Conservation (phyloP, 2,888 invertebrate genomes). For the Nymphalis polychloros region DNA sequence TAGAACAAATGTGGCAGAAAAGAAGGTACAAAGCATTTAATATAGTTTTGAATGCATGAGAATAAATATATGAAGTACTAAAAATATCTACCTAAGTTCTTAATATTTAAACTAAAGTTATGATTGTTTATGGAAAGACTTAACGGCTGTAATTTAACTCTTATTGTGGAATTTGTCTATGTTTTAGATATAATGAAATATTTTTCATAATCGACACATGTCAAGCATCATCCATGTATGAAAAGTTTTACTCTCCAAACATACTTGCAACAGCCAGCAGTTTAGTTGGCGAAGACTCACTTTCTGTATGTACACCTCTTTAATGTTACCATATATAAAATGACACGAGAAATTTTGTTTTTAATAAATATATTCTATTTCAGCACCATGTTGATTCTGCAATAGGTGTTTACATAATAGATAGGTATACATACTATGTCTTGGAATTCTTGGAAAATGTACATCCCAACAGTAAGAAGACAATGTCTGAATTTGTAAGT, state of each 20-base stretch:
- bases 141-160: too few species aligned
- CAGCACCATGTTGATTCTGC: constrained; percentile 99
- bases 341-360: background rate
- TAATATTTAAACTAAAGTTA: too few species aligned
- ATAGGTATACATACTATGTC: constrained; percentile 98
- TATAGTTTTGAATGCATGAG: background rate
- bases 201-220: constrained; percentile 99
- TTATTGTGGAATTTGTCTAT: constrained; percentile 8
- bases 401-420: constrained; percentile 99
- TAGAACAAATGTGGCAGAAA: constrained; percentile 99
- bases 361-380: constrained; percentile 7
- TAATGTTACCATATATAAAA: background rate
- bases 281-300: constrained; percentile 98
- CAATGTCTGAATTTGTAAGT: constrained; percentile 97
- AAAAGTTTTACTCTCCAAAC: constrained; percentile 98
- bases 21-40: constrained; percentile 83
- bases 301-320: constrained; percentile 86
- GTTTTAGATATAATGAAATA: constrained; percentile 95
- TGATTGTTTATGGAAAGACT: too few species aligned
- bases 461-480: constrained; percentile 91
- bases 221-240: constrained; percentile 99
- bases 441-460: constrained; percentile 97
- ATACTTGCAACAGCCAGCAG: constrained; percentile 98
- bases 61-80: background rate
- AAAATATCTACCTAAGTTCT: too few species aligned